Evolutionary conservation across 1,140 invertebrate genomes (phyloP).

Genomic region (Drosophila arawakana): DNA sequence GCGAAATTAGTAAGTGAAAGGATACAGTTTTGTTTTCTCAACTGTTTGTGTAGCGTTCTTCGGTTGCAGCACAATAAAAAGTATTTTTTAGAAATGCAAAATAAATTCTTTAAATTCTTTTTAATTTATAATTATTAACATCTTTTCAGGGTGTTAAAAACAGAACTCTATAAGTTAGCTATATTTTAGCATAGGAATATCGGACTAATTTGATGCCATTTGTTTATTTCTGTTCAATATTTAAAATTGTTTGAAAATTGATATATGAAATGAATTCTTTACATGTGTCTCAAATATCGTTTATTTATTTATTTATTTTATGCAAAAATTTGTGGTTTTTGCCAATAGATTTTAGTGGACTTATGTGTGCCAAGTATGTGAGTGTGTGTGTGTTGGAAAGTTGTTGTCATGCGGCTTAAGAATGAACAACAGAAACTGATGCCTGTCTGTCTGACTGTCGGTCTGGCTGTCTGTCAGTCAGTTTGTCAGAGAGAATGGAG

Average conservation of each 20-base stretch:
- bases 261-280: neutral
- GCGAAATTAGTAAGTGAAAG: neutral
- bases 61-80: neutral
- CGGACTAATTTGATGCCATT: too few relatives aligned
- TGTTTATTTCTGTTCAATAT: too few relatives aligned
- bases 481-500: slow-evolving; percentile 6
- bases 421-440: slow-evolving; percentile 3
- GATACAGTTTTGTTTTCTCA: neutral
- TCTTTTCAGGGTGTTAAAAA: too few relatives aligned
- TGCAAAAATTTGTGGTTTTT: slow-evolving; percentile 2
- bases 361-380: neutral
- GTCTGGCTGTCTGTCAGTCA: slow-evolving; percentile 3
- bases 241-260: too few relatives aligned
- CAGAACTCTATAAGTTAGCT: too few relatives aligned
- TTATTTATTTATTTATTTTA: neutral
- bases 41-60: neutral
- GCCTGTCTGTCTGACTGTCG: neutral
- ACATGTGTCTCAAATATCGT: neutral
- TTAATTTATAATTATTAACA: too few relatives aligned
- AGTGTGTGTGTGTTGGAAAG: slow-evolving; percentile 20
- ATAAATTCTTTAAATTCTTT: too few relatives aligned
- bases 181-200: too few relatives aligned
- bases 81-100: too few relatives aligned
- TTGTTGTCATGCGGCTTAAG: slow-evolving; percentile 36
- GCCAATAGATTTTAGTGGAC: too few relatives aligned